phyloP scores from a whole-genome alignment of 30 jellyfish, hydroid and myxozoan genomes.

The Clytia hemisphaerica region DNA sequence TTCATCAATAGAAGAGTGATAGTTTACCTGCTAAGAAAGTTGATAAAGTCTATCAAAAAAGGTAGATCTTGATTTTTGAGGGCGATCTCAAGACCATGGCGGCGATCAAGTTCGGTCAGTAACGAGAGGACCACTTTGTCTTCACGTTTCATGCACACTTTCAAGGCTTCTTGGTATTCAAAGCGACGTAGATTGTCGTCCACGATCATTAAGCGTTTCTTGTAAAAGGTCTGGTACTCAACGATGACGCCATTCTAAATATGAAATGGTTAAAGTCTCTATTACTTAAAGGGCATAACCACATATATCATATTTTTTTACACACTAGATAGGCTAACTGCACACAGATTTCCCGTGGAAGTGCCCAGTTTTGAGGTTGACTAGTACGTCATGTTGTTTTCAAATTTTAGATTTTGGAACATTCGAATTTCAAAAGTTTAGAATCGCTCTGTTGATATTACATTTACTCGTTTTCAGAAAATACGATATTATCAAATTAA shows the following conservation, averaged over 20 bases:
- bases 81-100: constrained; percentile 70
- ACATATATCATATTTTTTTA: no score
- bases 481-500: no score
- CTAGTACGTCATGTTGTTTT: no score
- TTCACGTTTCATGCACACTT: constrained; percentile 20
- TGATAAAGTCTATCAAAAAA: constrained; percentile 26
- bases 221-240: constrained; percentile 7
- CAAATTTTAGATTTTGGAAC: no score
- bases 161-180: constrained; percentile 79
- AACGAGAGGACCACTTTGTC: constrained; percentile 53
- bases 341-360: no score
- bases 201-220: not conserved
- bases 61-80: constrained; percentile 25
- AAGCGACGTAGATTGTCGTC: constrained; percentile 35
- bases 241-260: constrained; percentile 58
- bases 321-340: no score
- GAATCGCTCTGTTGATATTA: no score
- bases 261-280: not conserved
- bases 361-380: no score
- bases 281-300: not conserved
- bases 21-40: constrained; percentile 47
- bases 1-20: not conserved
- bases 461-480: no score
- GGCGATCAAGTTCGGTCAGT: constrained; percentile 66
- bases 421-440: no score